Percentiles rank a stretch among this genome's conserved stretches.
phyloP scores from a whole-genome alignment of 1,140 invertebrate genomes.

The Trichonephila clavata region DNA sequence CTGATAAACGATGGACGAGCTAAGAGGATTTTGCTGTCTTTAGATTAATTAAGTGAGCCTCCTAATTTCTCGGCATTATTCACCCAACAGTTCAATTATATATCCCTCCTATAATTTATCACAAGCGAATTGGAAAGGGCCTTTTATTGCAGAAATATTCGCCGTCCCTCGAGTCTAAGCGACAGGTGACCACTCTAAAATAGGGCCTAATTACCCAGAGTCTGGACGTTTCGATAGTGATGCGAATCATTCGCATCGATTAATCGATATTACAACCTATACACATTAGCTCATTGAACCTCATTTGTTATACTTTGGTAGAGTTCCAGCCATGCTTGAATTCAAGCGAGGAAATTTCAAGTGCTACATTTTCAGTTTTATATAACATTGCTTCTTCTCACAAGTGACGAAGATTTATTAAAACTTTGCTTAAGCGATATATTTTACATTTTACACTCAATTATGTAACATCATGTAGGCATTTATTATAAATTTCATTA shows the following conservation, averaged over 20 bases:
- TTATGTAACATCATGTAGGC: too few relatives aligned
- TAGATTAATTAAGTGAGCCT: constrained; percentile 27
- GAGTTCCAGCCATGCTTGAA: not conserved
- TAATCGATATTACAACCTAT: constrained; percentile 33
- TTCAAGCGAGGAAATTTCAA: not conserved
- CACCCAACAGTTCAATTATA: constrained; percentile 27
- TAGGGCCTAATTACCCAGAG: constrained; percentile 29
- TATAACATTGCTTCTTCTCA: not conserved
- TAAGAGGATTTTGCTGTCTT: constrained; percentile 34
- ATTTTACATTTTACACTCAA: too few relatives aligned
- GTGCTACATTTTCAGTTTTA: not conserved
- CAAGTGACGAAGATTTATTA: too few relatives aligned
- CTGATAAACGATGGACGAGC: not conserved
- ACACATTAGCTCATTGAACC: not conserved
- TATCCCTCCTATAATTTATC: constrained; percentile 34
- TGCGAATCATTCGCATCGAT: constrained; percentile 40
- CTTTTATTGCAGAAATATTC: constrained; percentile 25
- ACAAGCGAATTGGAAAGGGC: not conserved
- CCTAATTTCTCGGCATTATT: constrained; percentile 38
- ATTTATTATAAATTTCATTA: too few relatives aligned
- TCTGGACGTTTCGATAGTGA: not conserved
- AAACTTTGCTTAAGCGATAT: too few relatives aligned
- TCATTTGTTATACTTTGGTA: not conserved
- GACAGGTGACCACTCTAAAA: constrained; percentile 46
- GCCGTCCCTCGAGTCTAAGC: not conserved